Base-by-base conservation (phyloP, 2,113 vertebrate species). In the Python bivittatus region DNA sequence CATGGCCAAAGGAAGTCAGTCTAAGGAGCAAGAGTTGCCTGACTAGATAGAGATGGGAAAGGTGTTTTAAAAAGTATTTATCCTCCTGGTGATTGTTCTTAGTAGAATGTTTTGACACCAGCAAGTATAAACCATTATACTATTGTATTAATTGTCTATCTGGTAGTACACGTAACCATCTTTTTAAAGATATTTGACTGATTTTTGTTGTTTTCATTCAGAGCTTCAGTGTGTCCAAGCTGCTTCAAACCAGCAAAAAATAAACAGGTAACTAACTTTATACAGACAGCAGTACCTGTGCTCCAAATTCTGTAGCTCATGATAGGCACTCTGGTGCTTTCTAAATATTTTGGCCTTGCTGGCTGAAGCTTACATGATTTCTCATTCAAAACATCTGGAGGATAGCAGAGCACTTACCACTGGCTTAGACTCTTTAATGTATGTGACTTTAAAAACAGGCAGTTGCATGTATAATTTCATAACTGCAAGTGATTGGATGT, bases 161-260 rank as follows among this genome's bases (percentile, higher is more conserved):
- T 0, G 91, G 91, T 91, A 0, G 92, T 92, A 92, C 2, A 52
- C 48, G 1, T 44, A 17, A 52, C 38, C 10, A 48, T 2, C 23
- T 27, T 60, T 93, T 84, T 38, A 88, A 93, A 94, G 52, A 85
- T 38, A 12, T 60, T 86, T 54, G 91, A 79, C 92, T 96, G 79
- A 96, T 95, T 95, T 91, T 89, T 1, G 7, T 96, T 96, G 42
- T 97, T 95, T 97, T 48, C 95, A 38, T 96, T 56, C 96, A 99
- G 99, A 93, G 98, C 98, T 12, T 90, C 94, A 3, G 91, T 96
- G 4, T 99, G 99, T 94, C 98, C 98, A 0, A 98, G 98, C 96
- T 99, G 99, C 97, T 99, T 99, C 97, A 99, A 98, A 95, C 98
- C 98, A 95, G 98, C 98, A 0, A 99, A 99, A 97, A 99, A 99